Conservation (phyloP, 1,140 invertebrate genomes). For the Paramacrobiotus metropolitanus region DNA sequence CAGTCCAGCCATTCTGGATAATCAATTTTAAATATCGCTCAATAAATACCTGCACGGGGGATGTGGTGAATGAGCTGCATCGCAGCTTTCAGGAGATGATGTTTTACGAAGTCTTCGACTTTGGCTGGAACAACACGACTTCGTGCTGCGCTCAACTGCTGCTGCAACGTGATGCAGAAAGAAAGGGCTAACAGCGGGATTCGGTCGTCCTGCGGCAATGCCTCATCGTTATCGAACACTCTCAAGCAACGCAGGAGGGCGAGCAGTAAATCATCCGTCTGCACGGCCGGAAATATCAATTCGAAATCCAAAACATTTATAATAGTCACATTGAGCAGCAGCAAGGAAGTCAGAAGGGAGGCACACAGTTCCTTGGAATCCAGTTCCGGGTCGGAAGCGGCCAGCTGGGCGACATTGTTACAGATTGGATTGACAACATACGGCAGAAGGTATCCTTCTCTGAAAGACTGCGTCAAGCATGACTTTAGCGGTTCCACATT, state of each 20-base stretch:
- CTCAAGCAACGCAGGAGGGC: not conserved
- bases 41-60: not conserved
- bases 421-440: not conserved
- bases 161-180: not conserved
- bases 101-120: not conserved
- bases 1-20: not conserved
- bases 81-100: not conserved
- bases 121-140: too few relatives aligned
- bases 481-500: conserved; percentile 67
- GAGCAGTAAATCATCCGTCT: not conserved
- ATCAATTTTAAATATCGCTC: not conserved
- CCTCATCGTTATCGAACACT: not conserved
- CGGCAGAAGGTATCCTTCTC: not conserved
- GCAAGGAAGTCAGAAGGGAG: not conserved
- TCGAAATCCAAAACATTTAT: not conserved
- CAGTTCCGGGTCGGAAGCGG: not conserved
- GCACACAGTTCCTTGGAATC: not conserved
- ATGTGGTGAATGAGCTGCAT: not conserved
- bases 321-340: not conserved
- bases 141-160: too few relatives aligned
- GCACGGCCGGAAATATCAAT: not conserved
- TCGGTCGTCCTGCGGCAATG: not conserved
- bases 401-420: not conserved
- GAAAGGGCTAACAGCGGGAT: not conserved
- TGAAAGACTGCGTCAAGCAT: not conserved